These are phyloP conservation scores for Catharus fuscescens DNA, from an alignment of 2,113 vertebrate species.

Conservation along the genomic window DNA sequence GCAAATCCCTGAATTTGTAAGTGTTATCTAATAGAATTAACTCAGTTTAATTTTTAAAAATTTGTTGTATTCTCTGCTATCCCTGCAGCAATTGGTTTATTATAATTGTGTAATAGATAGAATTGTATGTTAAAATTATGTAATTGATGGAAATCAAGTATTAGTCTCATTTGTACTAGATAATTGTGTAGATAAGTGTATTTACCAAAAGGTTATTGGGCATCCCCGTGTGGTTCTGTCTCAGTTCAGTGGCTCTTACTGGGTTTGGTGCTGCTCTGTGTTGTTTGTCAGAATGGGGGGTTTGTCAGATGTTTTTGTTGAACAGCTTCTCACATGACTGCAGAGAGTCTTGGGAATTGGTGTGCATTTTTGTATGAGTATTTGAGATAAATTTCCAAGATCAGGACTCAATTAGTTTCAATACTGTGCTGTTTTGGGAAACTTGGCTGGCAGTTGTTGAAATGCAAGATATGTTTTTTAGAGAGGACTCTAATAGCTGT, in stretches of 20 bases:
- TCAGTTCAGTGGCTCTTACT: background rate
- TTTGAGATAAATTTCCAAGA: background rate
- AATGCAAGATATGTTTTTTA: background rate
- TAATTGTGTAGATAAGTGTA: background rate
- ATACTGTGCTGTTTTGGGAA: background rate
- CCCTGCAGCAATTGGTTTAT: background rate
- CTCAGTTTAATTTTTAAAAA: background rate
- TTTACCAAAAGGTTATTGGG: background rate
- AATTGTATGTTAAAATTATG: background rate
- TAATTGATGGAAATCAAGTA: background rate
- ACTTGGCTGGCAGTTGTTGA: background rate
- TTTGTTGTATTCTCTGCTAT: background rate
- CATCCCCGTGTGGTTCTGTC: background rate
- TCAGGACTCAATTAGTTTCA: background rate
- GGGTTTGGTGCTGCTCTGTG: background rate
- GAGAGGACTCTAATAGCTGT: accelerated
- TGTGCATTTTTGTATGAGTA: background rate
- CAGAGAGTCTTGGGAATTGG: background rate
- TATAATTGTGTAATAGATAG: background rate
- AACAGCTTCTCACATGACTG: background rate
- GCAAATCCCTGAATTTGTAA: background rate
- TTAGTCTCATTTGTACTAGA: background rate
- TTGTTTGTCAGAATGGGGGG: background rate
- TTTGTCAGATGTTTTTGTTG: background rate
- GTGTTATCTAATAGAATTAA: background rate